phyloP scores from a whole-genome alignment of 2,113 vertebrate species.

The Papio anubis region DNA sequence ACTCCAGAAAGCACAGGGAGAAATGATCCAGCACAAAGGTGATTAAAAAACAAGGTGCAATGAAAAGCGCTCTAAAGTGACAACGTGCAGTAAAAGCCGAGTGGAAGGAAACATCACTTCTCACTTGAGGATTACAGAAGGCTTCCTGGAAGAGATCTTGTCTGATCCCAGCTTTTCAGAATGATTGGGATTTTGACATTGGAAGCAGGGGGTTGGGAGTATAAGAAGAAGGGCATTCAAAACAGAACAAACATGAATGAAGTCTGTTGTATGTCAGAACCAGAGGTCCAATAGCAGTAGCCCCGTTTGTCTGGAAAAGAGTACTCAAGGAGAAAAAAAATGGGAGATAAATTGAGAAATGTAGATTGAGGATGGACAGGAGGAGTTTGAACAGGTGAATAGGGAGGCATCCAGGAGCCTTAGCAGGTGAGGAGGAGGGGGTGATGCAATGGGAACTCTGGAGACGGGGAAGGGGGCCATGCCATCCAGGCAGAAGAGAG shows the following conservation, averaged over 20 bases:
- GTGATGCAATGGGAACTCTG: neutral
- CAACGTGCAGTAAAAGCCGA: neutral
- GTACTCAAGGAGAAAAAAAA: neutral
- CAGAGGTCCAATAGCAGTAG: neutral
- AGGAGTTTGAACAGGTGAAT: neutral
- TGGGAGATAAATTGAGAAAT: neutral
- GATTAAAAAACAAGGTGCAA: neutral
- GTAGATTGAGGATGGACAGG: neutral
- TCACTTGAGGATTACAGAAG: neutral
- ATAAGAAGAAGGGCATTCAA: no score
- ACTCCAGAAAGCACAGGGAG: conserved; percentile 56
- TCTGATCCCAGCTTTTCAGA: neutral
- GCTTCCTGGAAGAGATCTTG: neutral
- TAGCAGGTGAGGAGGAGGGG: neutral
- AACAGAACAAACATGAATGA: neutral
- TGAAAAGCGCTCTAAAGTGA: no score
- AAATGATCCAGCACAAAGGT: no score
- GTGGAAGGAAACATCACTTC: neutral
- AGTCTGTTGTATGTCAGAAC: neutral
- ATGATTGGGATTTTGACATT: neutral
- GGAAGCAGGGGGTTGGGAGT: neutral
- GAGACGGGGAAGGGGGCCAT: rapidly evolving
- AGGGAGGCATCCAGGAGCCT: rapidly evolving
- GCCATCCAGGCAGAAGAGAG: neutral
- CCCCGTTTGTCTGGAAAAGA: neutral